Evolutionary conservation across 2,113 vertebrate genomes (phyloP).

Genomic region (Nipponia nippon): DNA sequence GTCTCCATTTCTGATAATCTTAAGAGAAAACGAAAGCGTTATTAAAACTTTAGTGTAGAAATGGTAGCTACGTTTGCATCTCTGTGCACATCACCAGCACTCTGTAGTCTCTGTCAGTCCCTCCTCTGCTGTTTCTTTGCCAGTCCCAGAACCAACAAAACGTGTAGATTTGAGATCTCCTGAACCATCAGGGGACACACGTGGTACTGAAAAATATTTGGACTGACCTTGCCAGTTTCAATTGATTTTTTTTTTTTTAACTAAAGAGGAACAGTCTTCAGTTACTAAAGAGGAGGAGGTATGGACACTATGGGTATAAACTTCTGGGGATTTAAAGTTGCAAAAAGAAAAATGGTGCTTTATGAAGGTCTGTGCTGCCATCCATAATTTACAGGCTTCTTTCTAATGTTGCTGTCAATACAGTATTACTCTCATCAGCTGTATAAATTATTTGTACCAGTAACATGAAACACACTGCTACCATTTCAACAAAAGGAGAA

Average conservation of each 20-base stretch:
- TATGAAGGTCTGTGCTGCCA: neutral
- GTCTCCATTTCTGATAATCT: neutral
- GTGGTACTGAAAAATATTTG: accelerated
- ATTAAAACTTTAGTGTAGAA: conserved; percentile 8
- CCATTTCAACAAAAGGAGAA: neutral
- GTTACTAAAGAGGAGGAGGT: neutral
- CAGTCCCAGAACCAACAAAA: neutral
- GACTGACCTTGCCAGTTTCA: neutral
- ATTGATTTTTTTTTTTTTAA: neutral
- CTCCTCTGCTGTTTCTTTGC: neutral
- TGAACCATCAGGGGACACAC: neutral
- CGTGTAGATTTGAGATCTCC: neutral
- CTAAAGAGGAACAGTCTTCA: neutral
- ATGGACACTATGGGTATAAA: neutral
- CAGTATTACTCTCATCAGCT: neutral
- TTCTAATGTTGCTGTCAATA: neutral
- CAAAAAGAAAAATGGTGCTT: neutral
- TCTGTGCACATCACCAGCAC: neutral
- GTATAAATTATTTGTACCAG: neutral
- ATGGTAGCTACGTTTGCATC: neutral
- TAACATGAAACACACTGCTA: neutral
- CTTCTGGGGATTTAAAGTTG: neutral
- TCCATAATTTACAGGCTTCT: neutral
- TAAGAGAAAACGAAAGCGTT: conserved; percentile 36
- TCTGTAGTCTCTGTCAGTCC: neutral